Base-by-base conservation (phyloP, 2,797 vertebrate genomes). In the Myripristis jacobus region DNA sequence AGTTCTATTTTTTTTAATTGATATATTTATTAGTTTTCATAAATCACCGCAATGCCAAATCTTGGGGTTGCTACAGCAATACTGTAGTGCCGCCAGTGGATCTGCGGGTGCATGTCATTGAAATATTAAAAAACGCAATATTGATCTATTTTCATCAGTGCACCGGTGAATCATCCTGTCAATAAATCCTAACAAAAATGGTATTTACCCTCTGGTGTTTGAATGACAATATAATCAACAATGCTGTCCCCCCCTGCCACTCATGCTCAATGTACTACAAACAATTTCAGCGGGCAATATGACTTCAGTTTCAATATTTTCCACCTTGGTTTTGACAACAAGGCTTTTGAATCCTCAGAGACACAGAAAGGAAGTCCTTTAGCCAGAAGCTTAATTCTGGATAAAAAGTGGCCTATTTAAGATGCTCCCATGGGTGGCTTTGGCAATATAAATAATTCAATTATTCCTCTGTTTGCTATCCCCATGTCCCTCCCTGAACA, bases 361-460 rank as follows among this genome's bases (percentile, higher is more conserved):
- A 71, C 46, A 62, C 63, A 66, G 55, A 31, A 27, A 79, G 66
- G 67, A 86, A 70, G 75, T 83, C 73, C 36, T 66, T 73, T 76
- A 57, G 77, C 55, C 51, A 59, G 69, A 70, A 53, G 66, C 68
- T 38, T 74, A 31, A 79, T 82, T 85, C 75, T 25, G 70, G 57
- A 81, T 73, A 77, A 84, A 59, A 81, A 80, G 77, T 52, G 60
- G 46, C 50, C 68, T 64, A 52, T 85, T 86, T 69, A 73, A 79
- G 0, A 78, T 36, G 22, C 71, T 79, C 66, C 64, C 67, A 77
- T 63, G 41, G 56, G 73, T 60, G 62, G 62, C 62, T 66, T 72
- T 73, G 70, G 54, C 47, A 21, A 48, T n/a, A 85, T 84, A 67
- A 86, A 89, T 84, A 73, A 88, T 83, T 79, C 63, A 88, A n/a